Evolutionary conservation across 2,888 invertebrate species (phyloP).

Genomic region (Polylopha cassiicola): DNA sequence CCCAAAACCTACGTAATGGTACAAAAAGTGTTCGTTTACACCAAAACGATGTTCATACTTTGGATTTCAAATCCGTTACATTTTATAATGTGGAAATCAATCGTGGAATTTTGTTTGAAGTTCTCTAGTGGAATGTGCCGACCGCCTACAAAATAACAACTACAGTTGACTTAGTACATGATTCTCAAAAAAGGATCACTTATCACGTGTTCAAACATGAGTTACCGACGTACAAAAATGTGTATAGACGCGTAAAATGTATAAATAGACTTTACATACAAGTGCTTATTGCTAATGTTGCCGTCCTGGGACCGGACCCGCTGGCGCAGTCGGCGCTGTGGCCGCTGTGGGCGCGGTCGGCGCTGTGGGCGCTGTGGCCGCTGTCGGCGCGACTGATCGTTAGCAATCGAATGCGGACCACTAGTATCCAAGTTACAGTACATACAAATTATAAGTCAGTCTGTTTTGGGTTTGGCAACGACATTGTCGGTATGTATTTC

Average conservation of each 20-base stretch:
- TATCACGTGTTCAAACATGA: slow-evolving; percentile 66
- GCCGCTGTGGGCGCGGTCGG: background rate
- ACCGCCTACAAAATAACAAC: slow-evolving; percentile 74
- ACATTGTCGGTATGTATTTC: slow-evolving; percentile 45
- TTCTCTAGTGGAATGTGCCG: slow-evolving; percentile 76
- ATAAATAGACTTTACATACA: slow-evolving; percentile 76
- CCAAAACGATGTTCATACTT: slow-evolving; percentile 67
- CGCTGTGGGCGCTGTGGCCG: background rate
- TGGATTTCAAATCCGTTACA: slow-evolving; percentile 70
- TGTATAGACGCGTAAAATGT: slow-evolving; percentile 77
- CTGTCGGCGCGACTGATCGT: slow-evolving; percentile 8
- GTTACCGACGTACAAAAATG: slow-evolving; percentile 72
- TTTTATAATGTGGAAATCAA: slow-evolving; percentile 72
- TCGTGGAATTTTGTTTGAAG: slow-evolving; percentile 70
- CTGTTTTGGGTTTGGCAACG: slow-evolving; percentile 73
- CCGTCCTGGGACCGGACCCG: slow-evolving; percentile 19
- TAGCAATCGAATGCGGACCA: slow-evolving; percentile 38
- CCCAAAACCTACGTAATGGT: slow-evolving; percentile 78
- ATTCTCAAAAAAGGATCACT: slow-evolving; percentile 76
- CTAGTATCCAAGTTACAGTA: slow-evolving; percentile 61
- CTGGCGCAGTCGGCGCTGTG: background rate
- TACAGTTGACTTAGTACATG: slow-evolving; percentile 72
- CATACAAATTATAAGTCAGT: slow-evolving; percentile 68
- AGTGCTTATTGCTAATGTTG: slow-evolving; percentile 75
- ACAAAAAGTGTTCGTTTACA: slow-evolving; percentile 68